Percentiles rank a stretch among this genome's conserved stretches.
Evolutionary conservation across 1,140 invertebrate species (phyloP).

Genomic region (Drosophila insularis): DNA sequence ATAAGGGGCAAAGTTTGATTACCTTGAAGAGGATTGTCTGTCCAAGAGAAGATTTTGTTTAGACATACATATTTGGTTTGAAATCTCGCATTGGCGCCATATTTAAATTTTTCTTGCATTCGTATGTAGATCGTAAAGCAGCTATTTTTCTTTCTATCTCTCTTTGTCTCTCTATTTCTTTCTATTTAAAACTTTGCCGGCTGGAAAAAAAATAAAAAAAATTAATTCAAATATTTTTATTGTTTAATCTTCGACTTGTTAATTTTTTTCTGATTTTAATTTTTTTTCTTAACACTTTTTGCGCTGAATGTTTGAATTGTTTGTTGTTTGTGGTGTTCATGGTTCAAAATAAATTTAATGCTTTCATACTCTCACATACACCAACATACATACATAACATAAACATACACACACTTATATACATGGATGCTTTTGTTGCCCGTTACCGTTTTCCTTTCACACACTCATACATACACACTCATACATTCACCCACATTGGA

Average conservation of each 20-base stretch:
- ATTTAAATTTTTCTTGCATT: not conserved
- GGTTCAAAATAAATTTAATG: constrained; percentile 69
- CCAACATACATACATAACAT: constrained; percentile 31
- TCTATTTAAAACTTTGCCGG: constrained; percentile 35
- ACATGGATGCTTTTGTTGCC: constrained; percentile 70
- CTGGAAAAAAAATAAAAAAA: constrained; percentile 34
- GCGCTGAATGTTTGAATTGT: constrained; percentile 76
- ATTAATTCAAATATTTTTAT: constrained; percentile 62
- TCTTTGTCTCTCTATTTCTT: not conserved
- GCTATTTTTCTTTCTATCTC: not conserved
- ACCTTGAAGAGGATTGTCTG: no score
- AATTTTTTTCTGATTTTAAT: constrained; percentile 17
- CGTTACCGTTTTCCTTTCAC: constrained; percentile 58
- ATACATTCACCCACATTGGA: constrained; percentile 30
- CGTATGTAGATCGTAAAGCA: not conserved
- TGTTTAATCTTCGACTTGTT: constrained; percentile 23
- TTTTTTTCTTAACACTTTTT: constrained; percentile 63
- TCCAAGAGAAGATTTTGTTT: no score
- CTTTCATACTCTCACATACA: constrained; percentile 67
- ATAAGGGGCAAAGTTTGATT: no score
- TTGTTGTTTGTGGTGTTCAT: constrained; percentile 79
- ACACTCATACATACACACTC: constrained; percentile 16
- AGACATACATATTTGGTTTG: not conserved
- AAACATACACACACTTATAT: constrained; percentile 31
- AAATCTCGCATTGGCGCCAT: not conserved